phyloP scores from a whole-genome alignment of 92 coral and sea anemone genomes.

The Zoanthus sansibaricus region DNA sequence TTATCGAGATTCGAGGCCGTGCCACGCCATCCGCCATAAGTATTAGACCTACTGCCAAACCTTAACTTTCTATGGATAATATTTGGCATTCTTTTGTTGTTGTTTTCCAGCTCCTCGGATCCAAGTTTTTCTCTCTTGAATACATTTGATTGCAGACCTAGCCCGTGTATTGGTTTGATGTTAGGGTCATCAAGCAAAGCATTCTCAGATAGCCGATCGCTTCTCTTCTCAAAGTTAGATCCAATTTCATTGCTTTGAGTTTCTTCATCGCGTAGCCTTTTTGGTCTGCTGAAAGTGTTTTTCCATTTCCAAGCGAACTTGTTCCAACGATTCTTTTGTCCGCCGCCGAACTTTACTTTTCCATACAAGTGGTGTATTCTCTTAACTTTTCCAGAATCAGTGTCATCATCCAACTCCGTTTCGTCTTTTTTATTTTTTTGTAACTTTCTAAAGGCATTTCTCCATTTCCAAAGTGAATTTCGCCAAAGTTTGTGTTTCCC shows the following conservation, averaged over 20 bases:
- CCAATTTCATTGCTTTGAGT: not conserved
- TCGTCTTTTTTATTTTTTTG: not conserved
- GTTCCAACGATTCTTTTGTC: not conserved
- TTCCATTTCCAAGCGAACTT: conserved; percentile 13
- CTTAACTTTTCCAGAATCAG: not conserved
- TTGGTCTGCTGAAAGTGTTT: not conserved
- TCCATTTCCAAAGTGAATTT: conserved; percentile 18
- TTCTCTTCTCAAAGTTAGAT: conserved; percentile 1
- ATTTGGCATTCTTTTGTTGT: not conserved
- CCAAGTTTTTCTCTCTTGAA: not conserved
- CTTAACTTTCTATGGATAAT: conserved; percentile 4
- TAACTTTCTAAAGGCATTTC: not conserved
- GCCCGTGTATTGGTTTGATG: not conserved
- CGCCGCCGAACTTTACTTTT: conserved; percentile 20
- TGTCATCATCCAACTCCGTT: not conserved
- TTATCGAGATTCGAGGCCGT: not conserved
- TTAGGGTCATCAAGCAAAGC: not conserved
- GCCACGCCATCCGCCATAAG: not conserved
- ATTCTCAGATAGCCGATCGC: not conserved
- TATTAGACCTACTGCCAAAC: conserved; percentile 4
- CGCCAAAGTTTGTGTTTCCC: conserved; percentile 7
- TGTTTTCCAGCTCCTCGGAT: not conserved
- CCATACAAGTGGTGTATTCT: conserved; percentile 34
- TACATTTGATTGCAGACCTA: not conserved
- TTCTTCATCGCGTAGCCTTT: conserved; percentile 7